phyloP scores from a whole-genome alignment of 2,113 vertebrate genomes.

The Nettapus auritus region DNA sequence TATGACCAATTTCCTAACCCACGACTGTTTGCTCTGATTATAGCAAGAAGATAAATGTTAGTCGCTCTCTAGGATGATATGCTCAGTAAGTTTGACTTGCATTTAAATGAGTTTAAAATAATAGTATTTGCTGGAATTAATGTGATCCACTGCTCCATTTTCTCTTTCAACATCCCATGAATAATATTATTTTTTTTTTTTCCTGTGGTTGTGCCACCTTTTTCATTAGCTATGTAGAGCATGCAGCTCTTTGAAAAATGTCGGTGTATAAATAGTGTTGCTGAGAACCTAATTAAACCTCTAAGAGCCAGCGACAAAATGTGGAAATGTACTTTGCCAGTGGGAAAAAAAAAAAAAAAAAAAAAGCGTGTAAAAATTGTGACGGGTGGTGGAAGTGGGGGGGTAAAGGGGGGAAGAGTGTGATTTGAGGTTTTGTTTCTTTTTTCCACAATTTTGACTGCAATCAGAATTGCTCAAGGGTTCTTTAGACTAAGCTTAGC shows the following conservation, averaged over 20 bases:
- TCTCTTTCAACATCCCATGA: slow-evolving; percentile 41
- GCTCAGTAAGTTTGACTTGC: slow-evolving; percentile 9
- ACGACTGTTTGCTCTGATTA: not conserved
- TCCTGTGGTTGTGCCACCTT: not conserved
- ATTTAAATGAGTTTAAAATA: slow-evolving; percentile 62
- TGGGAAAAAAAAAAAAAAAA: rapidly evolving
- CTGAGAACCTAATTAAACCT: not conserved
- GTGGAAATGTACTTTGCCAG: not conserved
- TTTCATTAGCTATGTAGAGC: slow-evolving; percentile 17
- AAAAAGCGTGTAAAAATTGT: rapidly evolving
- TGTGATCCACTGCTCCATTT: slow-evolving; percentile 23
- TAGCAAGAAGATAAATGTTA: slow-evolving; percentile 8
- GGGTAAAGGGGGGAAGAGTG: not conserved
- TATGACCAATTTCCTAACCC: not conserved
- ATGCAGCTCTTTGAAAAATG: slow-evolving; percentile 33
- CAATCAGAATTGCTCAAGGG: not conserved
- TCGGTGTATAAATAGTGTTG: slow-evolving; percentile 8
- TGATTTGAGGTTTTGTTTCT: not conserved
- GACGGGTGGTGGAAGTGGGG: not conserved
- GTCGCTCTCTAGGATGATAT: not conserved
- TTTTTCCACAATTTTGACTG: not conserved
- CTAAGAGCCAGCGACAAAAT: not conserved
- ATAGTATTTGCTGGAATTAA: slow-evolving; percentile 46
- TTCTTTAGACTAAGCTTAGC: not conserved
- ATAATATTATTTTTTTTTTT: slow-evolving; percentile 11